phyloP scores from a whole-genome alignment of 37 sponge, comb jelly and placozoan genomes.

The Agelas oroides region DNA sequence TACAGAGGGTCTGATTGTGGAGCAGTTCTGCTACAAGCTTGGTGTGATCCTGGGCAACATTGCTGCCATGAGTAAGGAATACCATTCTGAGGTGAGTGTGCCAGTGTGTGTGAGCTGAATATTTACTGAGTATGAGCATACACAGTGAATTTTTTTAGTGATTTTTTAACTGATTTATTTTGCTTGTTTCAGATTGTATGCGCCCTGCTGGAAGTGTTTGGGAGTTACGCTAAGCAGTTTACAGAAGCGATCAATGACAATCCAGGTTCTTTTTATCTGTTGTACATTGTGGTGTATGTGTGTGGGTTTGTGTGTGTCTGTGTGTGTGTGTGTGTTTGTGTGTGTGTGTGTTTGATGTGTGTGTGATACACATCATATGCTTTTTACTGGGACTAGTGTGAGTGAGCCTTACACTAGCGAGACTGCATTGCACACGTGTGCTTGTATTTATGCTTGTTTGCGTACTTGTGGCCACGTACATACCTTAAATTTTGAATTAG shows the following conservation, averaged over 20 bases:
- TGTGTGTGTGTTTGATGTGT: too few relatives aligned
- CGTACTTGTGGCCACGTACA: too few relatives aligned
- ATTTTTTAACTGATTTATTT: not conserved
- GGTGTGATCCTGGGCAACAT: slow-evolving; percentile 51
- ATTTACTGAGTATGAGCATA: too few relatives aligned
- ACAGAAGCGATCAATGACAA: not conserved
- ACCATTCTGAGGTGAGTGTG: not conserved
- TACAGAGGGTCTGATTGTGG: slow-evolving; percentile 61
- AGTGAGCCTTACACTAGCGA: too few relatives aligned
- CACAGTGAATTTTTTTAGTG: too few relatives aligned
- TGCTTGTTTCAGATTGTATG: not conserved
- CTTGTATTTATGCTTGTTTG: too few relatives aligned
- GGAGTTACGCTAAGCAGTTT: not conserved
- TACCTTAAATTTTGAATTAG: too few relatives aligned
- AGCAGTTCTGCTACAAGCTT: slow-evolving; percentile 58
- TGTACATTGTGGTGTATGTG: too few relatives aligned
- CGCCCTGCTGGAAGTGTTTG: not conserved
- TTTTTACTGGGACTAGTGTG: too few relatives aligned
- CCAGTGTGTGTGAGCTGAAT: not conserved
- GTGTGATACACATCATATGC: too few relatives aligned
- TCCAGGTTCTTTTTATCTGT: not conserved
- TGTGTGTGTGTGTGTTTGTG: too few relatives aligned
- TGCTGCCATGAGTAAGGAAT: not conserved
- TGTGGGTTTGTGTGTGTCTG: not conserved
- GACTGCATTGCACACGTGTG: too few relatives aligned